These are phyloP conservation scores for Pitangus sulphuratus DNA, from an alignment of 2,797 vertebrate genomes.

Conservation along the genomic window DNA sequence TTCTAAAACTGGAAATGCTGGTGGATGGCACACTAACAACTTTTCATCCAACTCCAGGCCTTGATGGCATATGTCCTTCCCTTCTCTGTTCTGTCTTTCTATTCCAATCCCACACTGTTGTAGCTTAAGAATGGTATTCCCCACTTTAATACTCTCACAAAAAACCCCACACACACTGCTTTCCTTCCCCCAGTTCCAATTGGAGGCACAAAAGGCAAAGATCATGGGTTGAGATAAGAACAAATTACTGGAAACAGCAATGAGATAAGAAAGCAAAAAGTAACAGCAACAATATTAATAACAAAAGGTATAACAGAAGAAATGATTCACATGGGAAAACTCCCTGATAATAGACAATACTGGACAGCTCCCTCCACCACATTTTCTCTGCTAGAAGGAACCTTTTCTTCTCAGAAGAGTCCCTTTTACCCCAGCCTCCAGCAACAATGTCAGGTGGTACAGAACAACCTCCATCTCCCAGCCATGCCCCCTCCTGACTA, in stretches of 20 bases:
- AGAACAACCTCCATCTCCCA: background rate
- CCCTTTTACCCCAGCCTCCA: background rate
- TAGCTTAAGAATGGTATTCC: background rate
- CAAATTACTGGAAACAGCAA: background rate
- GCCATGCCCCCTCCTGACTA: background rate
- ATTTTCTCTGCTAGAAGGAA: background rate
- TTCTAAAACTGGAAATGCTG: background rate
- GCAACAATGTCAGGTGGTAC: background rate
- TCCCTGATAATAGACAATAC: background rate
- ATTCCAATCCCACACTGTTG: background rate
- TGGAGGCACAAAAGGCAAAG: background rate
- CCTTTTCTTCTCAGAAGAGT: background rate
- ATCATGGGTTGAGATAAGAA: background rate
- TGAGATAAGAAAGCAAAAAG: background rate
- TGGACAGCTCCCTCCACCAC: background rate
- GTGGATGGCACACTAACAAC: background rate
- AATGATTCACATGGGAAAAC: background rate
- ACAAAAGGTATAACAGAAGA: background rate
- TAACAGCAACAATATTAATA: background rate
- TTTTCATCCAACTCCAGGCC: background rate
- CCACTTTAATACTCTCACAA: background rate
- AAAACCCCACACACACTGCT: background rate
- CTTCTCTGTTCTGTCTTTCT: background rate
- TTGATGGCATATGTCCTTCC: background rate
- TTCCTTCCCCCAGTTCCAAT: background rate